Conservation (phyloP, 2,888 invertebrate genomes). For the Mythimna vitellina region DNA sequence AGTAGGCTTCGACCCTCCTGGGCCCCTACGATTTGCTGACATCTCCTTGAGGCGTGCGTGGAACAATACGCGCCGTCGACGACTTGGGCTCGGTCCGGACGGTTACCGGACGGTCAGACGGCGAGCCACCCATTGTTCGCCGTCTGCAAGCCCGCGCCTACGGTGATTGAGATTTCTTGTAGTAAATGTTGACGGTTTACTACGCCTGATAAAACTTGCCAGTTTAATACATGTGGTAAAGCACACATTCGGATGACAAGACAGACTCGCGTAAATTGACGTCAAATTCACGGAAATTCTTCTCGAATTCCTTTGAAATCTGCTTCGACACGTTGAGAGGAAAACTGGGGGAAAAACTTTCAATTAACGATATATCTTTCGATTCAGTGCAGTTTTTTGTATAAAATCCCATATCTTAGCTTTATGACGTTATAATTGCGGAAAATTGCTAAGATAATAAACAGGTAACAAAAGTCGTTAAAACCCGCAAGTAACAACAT, state of each 20-base stretch:
- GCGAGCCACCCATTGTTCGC: too few relatives aligned
- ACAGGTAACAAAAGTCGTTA: constrained; percentile 29
- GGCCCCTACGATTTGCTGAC: too few relatives aligned
- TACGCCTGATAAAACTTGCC: constrained; percentile 7
- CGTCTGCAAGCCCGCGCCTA: too few relatives aligned
- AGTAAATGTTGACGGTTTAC: constrained; percentile 7
- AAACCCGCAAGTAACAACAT: constrained; percentile 38
- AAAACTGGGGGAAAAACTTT: constrained; percentile 13
- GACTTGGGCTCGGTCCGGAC: too few relatives aligned
- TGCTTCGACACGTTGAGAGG: not conserved
- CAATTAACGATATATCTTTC: not conserved
- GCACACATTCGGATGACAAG: constrained; percentile 7
- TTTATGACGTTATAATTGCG: not conserved
- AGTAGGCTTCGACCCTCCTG: too few relatives aligned
- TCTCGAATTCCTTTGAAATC: constrained; percentile 25
- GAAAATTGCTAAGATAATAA: constrained; percentile 26
- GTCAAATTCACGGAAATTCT: constrained; percentile 33
- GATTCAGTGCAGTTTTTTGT: not conserved
- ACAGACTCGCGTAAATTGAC: constrained; percentile 29
- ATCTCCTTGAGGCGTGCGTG: too few relatives aligned
- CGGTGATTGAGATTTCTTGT: constrained; percentile 5
- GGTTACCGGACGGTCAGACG: too few relatives aligned
- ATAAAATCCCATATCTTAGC: not conserved
- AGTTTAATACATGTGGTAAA: constrained; percentile 13
- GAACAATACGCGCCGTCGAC: too few relatives aligned